These are phyloP conservation scores for Xanthorhoe spadicearia DNA, from an alignment of 2,888 invertebrate species.

Conservation along the genomic window DNA sequence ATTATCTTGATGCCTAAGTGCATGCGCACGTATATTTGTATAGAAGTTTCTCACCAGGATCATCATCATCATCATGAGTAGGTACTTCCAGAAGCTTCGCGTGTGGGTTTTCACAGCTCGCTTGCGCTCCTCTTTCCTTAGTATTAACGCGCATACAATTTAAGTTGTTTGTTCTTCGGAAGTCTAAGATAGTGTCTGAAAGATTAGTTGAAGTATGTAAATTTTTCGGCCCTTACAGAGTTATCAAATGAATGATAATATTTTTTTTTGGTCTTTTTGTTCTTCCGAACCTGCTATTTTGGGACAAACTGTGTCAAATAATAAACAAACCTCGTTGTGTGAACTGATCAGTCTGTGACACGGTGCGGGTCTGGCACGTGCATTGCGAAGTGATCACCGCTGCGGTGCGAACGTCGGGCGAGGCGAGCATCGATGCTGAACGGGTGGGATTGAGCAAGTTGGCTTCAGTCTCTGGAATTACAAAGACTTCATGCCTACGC, in stretches of 20 bases:
- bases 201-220: background rate
- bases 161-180: background rate
- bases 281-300: no score
- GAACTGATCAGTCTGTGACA: conserved; percentile 10
- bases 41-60: conserved; percentile 6
- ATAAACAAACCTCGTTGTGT: conserved; percentile 1
- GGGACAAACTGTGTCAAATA: no score
- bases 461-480: conserved; percentile 20
- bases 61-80: conserved; percentile 24
- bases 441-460: conserved; percentile 3
- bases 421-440: conserved; percentile 34
- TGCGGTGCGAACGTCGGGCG: conserved; percentile 34
- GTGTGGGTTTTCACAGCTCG: background rate
- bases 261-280: no score
- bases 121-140: background rate
- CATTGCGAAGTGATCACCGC: conserved; percentile 36
- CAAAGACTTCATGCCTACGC: background rate
- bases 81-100: conserved; percentile 9
- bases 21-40: no score
- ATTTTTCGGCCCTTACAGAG: no score
- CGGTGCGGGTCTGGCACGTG: background rate
- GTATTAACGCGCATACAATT: background rate
- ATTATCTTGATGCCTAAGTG: no score
- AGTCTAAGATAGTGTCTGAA: conserved; percentile 2
- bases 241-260: no score